Base-by-base conservation (phyloP, 1,140 invertebrate genomes). In the Drosophila neocordata region DNA sequence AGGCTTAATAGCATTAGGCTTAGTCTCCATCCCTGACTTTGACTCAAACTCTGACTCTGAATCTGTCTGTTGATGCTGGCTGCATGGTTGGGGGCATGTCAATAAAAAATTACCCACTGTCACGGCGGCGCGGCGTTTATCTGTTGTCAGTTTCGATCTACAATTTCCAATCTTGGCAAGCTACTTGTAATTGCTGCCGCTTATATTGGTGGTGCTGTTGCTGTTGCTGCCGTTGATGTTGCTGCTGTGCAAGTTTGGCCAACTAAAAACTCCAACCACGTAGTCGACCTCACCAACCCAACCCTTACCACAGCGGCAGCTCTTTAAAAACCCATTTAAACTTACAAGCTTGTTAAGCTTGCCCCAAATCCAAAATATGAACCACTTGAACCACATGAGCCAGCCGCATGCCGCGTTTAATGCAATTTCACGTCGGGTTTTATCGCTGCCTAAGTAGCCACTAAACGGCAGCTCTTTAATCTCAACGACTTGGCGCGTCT, bases 381-480 rank as follows among this genome's bases (percentile, higher is more conserved):
- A 59, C 44, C 34, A 55, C 58, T 44, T 67, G 64, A 63, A 63
- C 65, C 77, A 73, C 35, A 44, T 53, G 27, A 18, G 52, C 58
- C 53, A 72, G 52, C 52, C 53, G 53, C 53, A 56, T 56, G 53
- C 53, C 53, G 78, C 70, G 74, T 72, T 85, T 72, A 88, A 83
- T 88, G 79, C 79, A 88, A 87, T 87, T 89, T 89, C 83, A 88
- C 82, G 82, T 88, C 79, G 65, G 60, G 67, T 88, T 85, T 84
- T 83, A 89, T 89, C 79, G 82, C 71, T 62, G 79, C 66, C 76
- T 88, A 88, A 88, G 83, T 88, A 88, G 83, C 84, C 83, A 88
- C 83, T 88, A 88, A 88, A 88, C 83, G 83, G 84, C 84, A 88
- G 83, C 83, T 88, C 84, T 89, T 88, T 88, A 88, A 88, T 88